These are phyloP conservation scores for Listronotus bonariensis DNA, from an alignment of 1,140 invertebrate species.

Conservation along the genomic window DNA sequence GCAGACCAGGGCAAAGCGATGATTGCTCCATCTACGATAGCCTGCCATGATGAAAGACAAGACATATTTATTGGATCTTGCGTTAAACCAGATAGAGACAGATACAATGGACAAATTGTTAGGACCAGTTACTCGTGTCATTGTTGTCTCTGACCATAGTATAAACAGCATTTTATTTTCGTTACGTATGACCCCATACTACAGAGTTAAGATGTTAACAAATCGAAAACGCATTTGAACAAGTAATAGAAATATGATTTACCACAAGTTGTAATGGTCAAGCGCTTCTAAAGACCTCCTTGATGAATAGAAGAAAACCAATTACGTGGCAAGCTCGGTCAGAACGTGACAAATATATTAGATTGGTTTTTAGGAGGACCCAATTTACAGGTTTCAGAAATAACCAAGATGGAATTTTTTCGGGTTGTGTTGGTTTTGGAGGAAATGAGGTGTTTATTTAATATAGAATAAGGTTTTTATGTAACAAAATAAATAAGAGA, in stretches of 20 bases:
- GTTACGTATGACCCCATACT: too few relatives aligned
- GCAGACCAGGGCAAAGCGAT: too few relatives aligned
- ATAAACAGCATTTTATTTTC: too few relatives aligned
- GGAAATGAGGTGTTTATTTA: conserved; percentile 11
- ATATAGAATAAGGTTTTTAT: too few relatives aligned
- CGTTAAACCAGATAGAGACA: too few relatives aligned
- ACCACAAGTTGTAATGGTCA: conserved; percentile 20
- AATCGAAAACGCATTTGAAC: conserved; percentile 13
- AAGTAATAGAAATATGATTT: conserved; percentile 26
- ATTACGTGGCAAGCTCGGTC: conserved; percentile 19
- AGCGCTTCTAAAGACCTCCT: conserved; percentile 18
- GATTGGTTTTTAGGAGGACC: conserved; percentile 18
- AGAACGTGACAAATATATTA: conserved; percentile 27
- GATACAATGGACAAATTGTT: too few relatives aligned
- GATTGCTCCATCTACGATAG: too few relatives aligned
- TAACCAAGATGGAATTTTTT: conserved; percentile 15
- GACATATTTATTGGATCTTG: too few relatives aligned
- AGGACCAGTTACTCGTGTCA: too few relatives aligned
- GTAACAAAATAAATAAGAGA: too few relatives aligned
- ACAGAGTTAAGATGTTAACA: conserved; percentile 1
- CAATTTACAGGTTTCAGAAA: conserved; percentile 27
- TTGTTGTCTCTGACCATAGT: too few relatives aligned
- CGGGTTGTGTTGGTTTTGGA: conserved; percentile 10
- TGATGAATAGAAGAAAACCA: conserved; percentile 31
- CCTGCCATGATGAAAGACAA: too few relatives aligned